Evolutionary conservation across 2,797 vertebrate genomes (phyloP).

Genomic region (Alouatta caraya): DNA sequence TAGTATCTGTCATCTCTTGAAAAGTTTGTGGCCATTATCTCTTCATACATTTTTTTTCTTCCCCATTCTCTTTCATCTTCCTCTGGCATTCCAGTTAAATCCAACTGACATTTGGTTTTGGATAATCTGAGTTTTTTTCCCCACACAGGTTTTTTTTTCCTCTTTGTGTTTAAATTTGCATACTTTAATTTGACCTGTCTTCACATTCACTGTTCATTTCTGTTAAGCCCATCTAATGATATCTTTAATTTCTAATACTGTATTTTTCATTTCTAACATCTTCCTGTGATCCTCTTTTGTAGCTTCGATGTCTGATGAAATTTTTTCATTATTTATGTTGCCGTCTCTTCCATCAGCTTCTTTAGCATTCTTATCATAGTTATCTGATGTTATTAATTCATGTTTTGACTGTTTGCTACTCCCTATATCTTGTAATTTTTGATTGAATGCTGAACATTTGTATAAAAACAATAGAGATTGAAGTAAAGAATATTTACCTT

Average conservation of each 20-base stretch:
- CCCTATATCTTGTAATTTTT: background rate
- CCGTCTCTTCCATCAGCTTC: background rate
- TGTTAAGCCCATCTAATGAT: background rate
- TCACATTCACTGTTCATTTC: background rate
- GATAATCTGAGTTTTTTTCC: background rate
- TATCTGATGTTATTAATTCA: background rate
- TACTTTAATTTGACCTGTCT: constrained; percentile 29
- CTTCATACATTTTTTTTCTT: background rate
- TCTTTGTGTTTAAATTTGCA: background rate
- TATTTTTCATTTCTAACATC: constrained; percentile 30
- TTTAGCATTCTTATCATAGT: background rate
- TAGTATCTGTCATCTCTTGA: background rate
- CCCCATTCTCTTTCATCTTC: background rate
- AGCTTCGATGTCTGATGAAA: background rate
- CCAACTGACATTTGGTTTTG: constrained; percentile 9
- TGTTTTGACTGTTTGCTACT: constrained; percentile 11
- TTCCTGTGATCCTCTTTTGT: background rate
- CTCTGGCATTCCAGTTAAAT: background rate
- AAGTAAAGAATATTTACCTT: background rate
- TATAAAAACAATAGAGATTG: background rate
- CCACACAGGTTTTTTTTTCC: background rate
- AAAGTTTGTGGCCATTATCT: background rate
- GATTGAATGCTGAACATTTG: background rate
- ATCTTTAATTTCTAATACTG: constrained; percentile 15
- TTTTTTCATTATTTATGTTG: background rate